Evolutionary conservation across 2,888 invertebrate species (phyloP), one percentile per base, ranked within the genome.

Genomic region (Callyntrura sp.): DNA sequence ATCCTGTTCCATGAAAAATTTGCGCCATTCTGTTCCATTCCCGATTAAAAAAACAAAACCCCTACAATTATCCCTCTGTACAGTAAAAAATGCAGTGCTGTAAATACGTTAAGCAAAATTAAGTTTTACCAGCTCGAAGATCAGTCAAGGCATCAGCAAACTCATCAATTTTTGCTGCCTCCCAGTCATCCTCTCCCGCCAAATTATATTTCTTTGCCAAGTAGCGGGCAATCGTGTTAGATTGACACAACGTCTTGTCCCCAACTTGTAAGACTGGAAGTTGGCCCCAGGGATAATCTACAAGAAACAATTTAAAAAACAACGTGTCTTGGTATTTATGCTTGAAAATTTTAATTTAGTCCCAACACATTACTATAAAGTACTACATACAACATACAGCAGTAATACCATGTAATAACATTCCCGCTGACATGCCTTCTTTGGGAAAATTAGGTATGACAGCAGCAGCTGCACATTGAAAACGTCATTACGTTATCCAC

Each of bases 241-340:
- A 92, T 81, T 93, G 93, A 14, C 91, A 90, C 11, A 94, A 90
- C 6, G 89, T 91, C 62, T 92, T 79, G 0, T 92, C 94, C 0
- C 92, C 93, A 25, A 93, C 92, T 89, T 93, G 91, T 20, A 94
- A 85, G 1, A 93, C 91, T 0, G 94, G 94, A 12, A 93, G 78
- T 62, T 91, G 92, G 0, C 93, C 92, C 68, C 92, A 94, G 8
- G 93, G 93, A 51, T 91, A 90, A 9, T 88, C 93, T 93, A 11
- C 20, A 25, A 23, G 11, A 57, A 57, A 2, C 35, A 35, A 35
- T 35, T 35, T 35, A 2, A 35, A n/a, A 35, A 35, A 35, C 35
- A 35, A 35, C 6, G 6, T 6, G 35, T 35, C 35, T 35, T 35
- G 35, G 35, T 35, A 6, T 35, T 35, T 35, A 35, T 35, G 2